Conservation (phyloP, 2,888 invertebrate genomes). For the Eupithecia vulgata region DNA sequence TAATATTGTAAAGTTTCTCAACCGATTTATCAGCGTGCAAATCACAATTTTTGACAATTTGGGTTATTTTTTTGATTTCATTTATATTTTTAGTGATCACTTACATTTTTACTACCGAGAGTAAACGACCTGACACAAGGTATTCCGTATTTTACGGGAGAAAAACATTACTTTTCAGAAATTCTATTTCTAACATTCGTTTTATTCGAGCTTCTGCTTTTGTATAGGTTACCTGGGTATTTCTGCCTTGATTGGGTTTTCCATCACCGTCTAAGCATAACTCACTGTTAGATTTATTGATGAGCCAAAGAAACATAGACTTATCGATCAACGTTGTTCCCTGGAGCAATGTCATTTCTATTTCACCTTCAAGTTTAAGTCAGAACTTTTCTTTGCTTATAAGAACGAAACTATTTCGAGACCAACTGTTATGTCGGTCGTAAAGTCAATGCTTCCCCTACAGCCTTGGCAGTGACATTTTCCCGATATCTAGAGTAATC, state of each 20-base stretch:
- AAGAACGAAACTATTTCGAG: background rate
- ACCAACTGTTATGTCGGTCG: background rate
- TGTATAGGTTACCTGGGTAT: background rate
- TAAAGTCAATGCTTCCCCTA: slow-evolving; percentile 6
- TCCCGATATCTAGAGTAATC: slow-evolving; percentile 10
- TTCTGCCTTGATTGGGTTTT: slow-evolving; percentile 5
- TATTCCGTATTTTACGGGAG: too few species aligned
- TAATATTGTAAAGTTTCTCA: too few species aligned
- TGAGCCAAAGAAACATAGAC: slow-evolving; percentile 1
- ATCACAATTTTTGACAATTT: too few species aligned
- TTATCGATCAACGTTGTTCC: background rate
- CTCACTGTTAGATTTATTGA: background rate
- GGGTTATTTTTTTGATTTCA: too few species aligned
- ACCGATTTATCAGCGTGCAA: too few species aligned
- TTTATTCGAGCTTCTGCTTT: background rate
- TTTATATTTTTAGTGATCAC: too few species aligned
- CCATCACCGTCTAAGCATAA: background rate
- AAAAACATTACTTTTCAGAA: background rate
- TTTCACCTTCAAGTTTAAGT: background rate
- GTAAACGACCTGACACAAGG: too few species aligned
- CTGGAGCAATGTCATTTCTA: background rate
- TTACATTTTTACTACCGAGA: too few species aligned
- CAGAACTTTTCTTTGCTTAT: background rate
- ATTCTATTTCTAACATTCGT: background rate
- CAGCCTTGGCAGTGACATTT: slow-evolving; percentile 24